Evolutionary conservation across 2,113 vertebrate genomes (phyloP), one percentile per base, ranked within the genome.

Genomic region (Lophochroa leadbeateri): DNA sequence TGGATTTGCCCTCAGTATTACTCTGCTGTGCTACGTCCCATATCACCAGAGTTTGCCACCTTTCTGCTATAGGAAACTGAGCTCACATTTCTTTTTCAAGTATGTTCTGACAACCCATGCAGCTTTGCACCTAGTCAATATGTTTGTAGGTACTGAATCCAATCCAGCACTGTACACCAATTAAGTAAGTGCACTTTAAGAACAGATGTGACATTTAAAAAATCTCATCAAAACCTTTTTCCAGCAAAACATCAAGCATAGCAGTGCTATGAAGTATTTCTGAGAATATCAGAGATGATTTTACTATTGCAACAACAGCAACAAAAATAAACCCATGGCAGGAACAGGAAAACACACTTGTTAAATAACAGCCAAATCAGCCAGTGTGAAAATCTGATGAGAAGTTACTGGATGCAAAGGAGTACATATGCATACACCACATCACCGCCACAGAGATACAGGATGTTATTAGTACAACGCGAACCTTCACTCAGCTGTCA

Each of bases 381-480:
- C 39, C 65, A 44, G 67, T 75, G 88, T 88, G 86, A 94, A 94
- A 96, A 96, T 53, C 70, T 57, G 49, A 53, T 4, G 15, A 91
- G 83, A 43, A 75, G n/a, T 47, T 92, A 65, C 44, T 69, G 90
- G 58, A 63, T 96, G 75, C 85, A 67, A 55, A 89, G 44, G 28
- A 78, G 67, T 78, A 74, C 11, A 12, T 93, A 15, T 89, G 82
- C 94, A 70, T 33, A 35, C 41, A 96, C 97, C 95, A 94, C 96
- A 97, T 89, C 94, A 49, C n/a, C 28, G 47, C 46, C 78, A 25
- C 88, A 67, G 60, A 95, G 86, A 78, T 24, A 94, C 96, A 97
- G 96, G 97, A 98, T 98, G 98, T 97, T 97, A 91, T 97, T 82
- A 97, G 95, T 50, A 97, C 97, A 94, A 18, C 7, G 25, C 12